phyloP scores from a whole-genome alignment of 37 sponge, comb jelly and placozoan genomes.

The Tethya wilhelma region DNA sequence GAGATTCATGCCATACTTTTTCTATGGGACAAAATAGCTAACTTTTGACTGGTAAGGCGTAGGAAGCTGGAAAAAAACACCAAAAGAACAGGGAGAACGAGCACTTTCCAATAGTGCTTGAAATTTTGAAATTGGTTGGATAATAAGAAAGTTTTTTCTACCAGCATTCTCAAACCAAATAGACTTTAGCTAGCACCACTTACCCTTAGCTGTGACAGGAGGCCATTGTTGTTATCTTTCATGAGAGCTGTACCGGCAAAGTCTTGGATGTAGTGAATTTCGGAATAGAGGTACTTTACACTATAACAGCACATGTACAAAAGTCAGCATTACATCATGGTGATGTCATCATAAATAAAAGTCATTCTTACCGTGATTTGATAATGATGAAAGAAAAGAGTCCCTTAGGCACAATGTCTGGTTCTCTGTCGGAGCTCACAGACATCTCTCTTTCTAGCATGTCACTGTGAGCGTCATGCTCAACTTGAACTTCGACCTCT shows the following conservation, averaged over 20 bases:
- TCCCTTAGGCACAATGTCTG: neutral
- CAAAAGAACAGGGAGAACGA: too few relatives aligned
- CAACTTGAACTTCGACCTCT: neutral
- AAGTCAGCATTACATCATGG: neutral
- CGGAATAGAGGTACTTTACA: conserved; percentile 25
- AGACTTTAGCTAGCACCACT: too few relatives aligned
- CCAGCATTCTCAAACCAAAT: too few relatives aligned
- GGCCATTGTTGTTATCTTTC: conserved; percentile 16
- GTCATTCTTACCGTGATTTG: conserved; percentile 22
- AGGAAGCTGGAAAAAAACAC: too few relatives aligned
- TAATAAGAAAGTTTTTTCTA: too few relatives aligned
- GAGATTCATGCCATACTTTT: too few relatives aligned
- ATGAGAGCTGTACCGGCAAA: conserved; percentile 38
- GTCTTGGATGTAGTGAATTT: conserved; percentile 45
- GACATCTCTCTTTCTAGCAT: too few relatives aligned
- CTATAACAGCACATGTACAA: neutral
- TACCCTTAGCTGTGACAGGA: conserved; percentile 25
- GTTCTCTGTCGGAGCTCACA: neutral
- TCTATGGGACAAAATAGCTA: too few relatives aligned
- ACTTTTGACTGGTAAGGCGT: too few relatives aligned
- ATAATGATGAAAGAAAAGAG: conserved; percentile 33
- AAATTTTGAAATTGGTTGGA: too few relatives aligned
- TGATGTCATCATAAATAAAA: neutral
- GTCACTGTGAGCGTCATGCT: too few relatives aligned
- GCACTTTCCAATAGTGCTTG: too few relatives aligned